Base-by-base conservation (phyloP, 2,888 invertebrate species). In the Andrena flavipes region DNA sequence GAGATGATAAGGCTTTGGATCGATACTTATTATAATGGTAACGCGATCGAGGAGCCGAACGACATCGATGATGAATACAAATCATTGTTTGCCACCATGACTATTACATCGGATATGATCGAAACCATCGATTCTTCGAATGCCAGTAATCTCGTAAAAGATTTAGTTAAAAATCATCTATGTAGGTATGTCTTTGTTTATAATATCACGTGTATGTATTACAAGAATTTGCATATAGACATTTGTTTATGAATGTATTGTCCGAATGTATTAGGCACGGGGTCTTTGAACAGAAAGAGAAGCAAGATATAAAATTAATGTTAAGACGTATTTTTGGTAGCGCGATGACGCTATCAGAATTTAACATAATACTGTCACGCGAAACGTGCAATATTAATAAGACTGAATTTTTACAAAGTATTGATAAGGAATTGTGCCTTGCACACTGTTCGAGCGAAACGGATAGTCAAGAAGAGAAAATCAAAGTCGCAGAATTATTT, bases 1-100 rank as follows among this genome's bases (percentile, higher is more conserved):
- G 95, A 96, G 92, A 94, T 95, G 76, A 90, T 96, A 73, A 94
- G 95, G 76, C 93, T 94, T 54, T 96, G 96, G 96, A 96, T 96
- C 76, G 95, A 95, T 85, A 93, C 95, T 2, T 95, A 95, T 83
- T 95, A 94, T 79, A 69, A 82, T 63, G 72, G 29, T 63, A 54
- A 70, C 20, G 10, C 33, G 20, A 1, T 59, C 16, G 51, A 73
- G 64, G 68, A 60, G 29, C 42, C 74, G 8, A 63, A 78, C 48
- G 84, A 90, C 26, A 79, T 84, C 13, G 90, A 95, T 62, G 94
- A 95, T 72, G 94, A 94, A 81, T 91, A 96, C 23, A 94, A 95
- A 77, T 93, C 94, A 64, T 92, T 95, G 75, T 95, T 96, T 89
- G 93, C 94, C 26, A 94, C 94, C 77, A 95, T 96, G 94, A 91